Conservation (phyloP, 1,140 invertebrate genomes). For the Teleogryllus occipitalis region DNA sequence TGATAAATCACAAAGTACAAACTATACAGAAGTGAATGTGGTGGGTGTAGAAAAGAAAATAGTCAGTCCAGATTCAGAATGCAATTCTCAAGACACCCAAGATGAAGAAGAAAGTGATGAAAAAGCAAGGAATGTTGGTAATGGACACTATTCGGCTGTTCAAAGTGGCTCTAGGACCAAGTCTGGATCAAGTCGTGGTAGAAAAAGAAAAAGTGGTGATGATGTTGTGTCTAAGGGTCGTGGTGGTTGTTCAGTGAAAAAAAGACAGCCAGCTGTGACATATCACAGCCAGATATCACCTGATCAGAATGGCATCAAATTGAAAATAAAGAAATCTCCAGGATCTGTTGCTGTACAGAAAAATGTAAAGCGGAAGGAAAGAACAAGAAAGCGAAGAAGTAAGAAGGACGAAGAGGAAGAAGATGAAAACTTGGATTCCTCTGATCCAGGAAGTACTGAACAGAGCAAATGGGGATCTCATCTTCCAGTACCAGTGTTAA, state of each 20-base stretch:
- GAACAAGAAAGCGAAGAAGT: conserved; percentile 38
- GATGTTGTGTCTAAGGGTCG: not conserved
- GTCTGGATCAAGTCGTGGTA: not conserved
- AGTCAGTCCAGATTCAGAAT: not conserved
- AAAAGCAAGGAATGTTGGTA: not conserved
- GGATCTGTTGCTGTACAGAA: conserved; percentile 11
- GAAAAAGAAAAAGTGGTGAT: conserved; percentile 11
- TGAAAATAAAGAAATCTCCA: conserved; percentile 51
- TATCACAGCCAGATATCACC: conserved; percentile 50
- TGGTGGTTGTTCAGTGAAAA: conserved; percentile 13
- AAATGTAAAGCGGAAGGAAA: conserved; percentile 16
- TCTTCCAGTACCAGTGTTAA: conserved; percentile 55
- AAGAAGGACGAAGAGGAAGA: conserved; percentile 16
- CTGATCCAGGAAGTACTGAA: conserved; percentile 37
- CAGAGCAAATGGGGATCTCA: conserved; percentile 48
- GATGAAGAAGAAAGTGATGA: conserved; percentile 11
- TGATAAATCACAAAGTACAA: not conserved
- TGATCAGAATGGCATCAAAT: conserved; percentile 52
- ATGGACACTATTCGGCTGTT: not conserved
- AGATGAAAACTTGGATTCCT: conserved; percentile 28
- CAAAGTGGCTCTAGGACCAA: not conserved
- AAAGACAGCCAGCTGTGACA: conserved; percentile 30
- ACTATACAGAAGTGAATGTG: not conserved
- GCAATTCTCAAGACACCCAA: not conserved
- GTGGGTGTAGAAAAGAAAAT: not conserved